These are phyloP conservation scores for Hirtodrosophila cameraria DNA, from an alignment of 2,888 invertebrate genomes.

Conservation along the genomic window DNA sequence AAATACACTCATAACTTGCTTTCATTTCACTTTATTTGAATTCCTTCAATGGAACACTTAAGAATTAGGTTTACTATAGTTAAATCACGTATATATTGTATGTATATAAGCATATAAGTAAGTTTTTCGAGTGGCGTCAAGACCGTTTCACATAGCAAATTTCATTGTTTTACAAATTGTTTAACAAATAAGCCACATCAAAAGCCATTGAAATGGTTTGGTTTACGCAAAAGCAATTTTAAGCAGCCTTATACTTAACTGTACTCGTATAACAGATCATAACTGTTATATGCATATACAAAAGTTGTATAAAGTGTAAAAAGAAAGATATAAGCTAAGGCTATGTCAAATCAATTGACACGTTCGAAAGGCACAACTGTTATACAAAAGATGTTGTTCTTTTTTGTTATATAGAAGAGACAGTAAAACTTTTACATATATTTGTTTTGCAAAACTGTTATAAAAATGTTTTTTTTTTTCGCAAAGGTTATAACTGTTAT, in stretches of 20 bases:
- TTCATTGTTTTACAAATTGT: conserved; percentile 2
- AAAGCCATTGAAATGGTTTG: conserved; percentile 9
- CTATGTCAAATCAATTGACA: conserved; percentile 17
- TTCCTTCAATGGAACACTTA: conserved; percentile 9
- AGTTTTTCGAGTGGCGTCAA: not conserved
- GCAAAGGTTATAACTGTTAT: too few species aligned
- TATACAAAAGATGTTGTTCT: conserved; percentile 8
- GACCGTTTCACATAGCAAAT: conserved; percentile 9
- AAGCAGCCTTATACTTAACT: not conserved
- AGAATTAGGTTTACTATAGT: conserved; percentile 3
- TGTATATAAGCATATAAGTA: conserved; percentile 11
- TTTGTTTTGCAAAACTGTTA: not conserved
- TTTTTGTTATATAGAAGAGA: not conserved
- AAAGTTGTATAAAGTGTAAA: conserved; percentile 3
- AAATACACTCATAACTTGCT: conserved; percentile 5
- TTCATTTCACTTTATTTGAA: conserved; percentile 31
- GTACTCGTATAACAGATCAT: conserved; percentile 3
- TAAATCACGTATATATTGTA: conserved; percentile 9
- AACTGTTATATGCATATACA: conserved; percentile 4
- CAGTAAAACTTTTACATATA: not conserved
- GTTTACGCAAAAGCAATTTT: conserved; percentile 1
- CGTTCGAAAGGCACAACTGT: conserved; percentile 42
- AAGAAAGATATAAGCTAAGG: not conserved
- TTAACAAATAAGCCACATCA: too few species aligned
- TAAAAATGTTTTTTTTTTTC: too few species aligned